phyloP scores from a whole-genome alignment of 2,113 vertebrate species.

The Edolisoma coerulescens region DNA sequence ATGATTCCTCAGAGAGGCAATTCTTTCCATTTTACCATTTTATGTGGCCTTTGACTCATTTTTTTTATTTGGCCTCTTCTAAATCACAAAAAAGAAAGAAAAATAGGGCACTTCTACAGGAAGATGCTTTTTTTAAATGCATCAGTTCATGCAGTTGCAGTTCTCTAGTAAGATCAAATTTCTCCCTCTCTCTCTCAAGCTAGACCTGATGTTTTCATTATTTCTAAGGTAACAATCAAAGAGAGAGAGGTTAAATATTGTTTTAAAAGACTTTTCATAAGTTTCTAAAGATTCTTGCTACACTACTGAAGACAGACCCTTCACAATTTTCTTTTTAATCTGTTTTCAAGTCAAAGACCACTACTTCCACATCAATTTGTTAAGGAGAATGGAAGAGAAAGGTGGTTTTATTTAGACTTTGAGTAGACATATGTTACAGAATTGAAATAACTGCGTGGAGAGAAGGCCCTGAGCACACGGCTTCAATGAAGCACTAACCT shows the following conservation, averaged over 20 bases:
- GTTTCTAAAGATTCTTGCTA: neutral
- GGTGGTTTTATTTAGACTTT: neutral
- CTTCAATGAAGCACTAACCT: constrained; percentile 6
- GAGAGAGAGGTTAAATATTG: neutral
- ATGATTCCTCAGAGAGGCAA: neutral
- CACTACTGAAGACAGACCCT: neutral
- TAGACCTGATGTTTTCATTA: neutral
- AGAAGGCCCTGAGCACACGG: neutral
- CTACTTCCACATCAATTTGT: neutral
- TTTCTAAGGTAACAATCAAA: neutral
- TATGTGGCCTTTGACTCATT: neutral
- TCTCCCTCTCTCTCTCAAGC: neutral
- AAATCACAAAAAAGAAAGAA: neutral
- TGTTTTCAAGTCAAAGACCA: neutral
- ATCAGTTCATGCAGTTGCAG: neutral
- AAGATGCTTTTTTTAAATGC: neutral
- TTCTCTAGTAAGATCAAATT: neutral
- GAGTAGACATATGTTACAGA: neutral
- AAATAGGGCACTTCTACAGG: neutral
- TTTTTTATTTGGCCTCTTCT: neutral
- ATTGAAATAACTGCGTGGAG: neutral
- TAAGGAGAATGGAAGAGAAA: neutral
- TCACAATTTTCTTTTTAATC: neutral
- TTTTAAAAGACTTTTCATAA: neutral
- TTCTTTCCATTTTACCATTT: neutral